Base-by-base conservation (phyloP, 2,113 vertebrate species). In the Seriola dumerili region DNA sequence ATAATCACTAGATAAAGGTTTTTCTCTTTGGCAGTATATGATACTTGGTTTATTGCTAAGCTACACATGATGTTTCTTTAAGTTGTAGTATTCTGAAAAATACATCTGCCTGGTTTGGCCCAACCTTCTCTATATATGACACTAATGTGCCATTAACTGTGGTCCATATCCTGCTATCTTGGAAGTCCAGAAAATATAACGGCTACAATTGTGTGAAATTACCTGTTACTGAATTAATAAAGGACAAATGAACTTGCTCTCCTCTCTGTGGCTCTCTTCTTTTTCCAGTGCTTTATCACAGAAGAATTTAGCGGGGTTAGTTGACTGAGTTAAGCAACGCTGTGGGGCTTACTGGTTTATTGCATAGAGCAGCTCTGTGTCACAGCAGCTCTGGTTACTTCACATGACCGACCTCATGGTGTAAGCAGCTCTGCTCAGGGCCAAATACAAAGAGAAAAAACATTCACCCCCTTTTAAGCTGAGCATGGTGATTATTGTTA, bases 141-240 rank as follows among this genome's bases (percentile, higher is more conserved):
- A 80, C 65, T 76, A 50, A 61, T 48, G 85, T 89, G 77, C 89
- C 75, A 77, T 84, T 85, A 69, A 83, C 75, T 46, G 78, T 78
- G 76, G 76, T 81, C 78, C 79, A 73, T 81, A 81, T 86, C 55
- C 54, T 82, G 54, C 67, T 68, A 11, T 90, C 44, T 78, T 83
- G 76, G 62, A 76, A 89, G 75, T 87, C 13, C 36, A 80, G 58
- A 81, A 74, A 52, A 72, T 73, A 78, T 77, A 78, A 77, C 70
- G 76, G 34, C 59, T 86, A 73, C 87, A 86, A 92, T 76, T 89
- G 74, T 95, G 87, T 94, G 77, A 90, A 90, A 81, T 92, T 29
- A 91, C 82, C 74, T 93, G 91, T 95, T 86, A 91, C 86, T 91
- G 25, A 89, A 93, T 91, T 67, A 95, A 95, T 95, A 94, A 95